phyloP scores from a whole-genome alignment of 2,113 vertebrate species.

The Harpagus bidentatus region DNA sequence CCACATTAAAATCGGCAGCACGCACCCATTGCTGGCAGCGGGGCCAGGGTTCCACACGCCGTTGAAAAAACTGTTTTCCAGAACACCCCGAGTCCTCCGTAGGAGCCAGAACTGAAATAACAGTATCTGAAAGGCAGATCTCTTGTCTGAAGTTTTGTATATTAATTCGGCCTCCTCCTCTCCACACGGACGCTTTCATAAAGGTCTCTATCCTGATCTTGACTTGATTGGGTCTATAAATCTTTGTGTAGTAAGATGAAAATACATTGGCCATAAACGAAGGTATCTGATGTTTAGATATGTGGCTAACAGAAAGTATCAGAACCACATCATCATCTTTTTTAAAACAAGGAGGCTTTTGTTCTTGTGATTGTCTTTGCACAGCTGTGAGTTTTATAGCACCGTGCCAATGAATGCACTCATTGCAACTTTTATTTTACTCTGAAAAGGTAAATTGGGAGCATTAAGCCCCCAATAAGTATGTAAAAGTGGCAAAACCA shows the following conservation, averaged over 20 bases:
- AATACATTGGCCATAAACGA: not conserved
- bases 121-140: not conserved
- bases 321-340: constrained; percentile 44
- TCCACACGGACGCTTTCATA: not conserved
- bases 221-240: not conserved
- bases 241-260: not conserved
- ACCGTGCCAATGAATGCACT: constrained; percentile 12
- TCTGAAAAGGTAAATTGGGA: constrained; percentile 59
- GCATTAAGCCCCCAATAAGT: constrained; percentile 9
- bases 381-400: constrained; percentile 63
- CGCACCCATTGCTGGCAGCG: not conserved
- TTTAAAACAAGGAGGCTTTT: constrained; percentile 43
- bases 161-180: not conserved
- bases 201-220: not conserved
- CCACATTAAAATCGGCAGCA: fast-evolving
- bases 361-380: constrained; percentile 56
- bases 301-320: constrained; percentile 37
- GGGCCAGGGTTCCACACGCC: not conserved
- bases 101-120: constrained; percentile 14
- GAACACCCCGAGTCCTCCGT: not conserved
- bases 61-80: not conserved
- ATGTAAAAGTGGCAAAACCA: constrained; percentile 49
- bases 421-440: constrained; percentile 33
- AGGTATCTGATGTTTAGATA: constrained; percentile 22
- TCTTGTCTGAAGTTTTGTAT: not conserved